These are phyloP conservation scores for Macrobrachium nipponense DNA, from an alignment of 1,140 invertebrate species.

Conservation along the genomic window DNA sequence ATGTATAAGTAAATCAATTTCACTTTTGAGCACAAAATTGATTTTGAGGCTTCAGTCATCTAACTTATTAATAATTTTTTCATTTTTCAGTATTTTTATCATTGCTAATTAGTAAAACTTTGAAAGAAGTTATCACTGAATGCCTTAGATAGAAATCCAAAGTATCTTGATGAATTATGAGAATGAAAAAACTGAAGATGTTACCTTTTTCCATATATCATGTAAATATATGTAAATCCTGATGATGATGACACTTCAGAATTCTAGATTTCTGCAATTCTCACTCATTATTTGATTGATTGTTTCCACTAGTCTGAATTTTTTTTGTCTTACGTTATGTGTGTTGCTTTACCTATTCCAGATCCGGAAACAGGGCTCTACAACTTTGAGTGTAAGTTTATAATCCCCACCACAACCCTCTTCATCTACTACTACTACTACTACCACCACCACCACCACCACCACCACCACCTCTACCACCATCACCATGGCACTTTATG, in stretches of 20 bases:
- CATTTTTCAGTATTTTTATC: too few species aligned
- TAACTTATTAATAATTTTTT: too few species aligned
- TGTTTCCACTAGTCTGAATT: constrained; percentile 25
- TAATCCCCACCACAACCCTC: constrained; percentile 25
- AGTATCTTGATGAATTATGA: background rate
- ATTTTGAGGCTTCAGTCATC: too few species aligned
- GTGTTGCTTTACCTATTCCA: constrained; percentile 61
- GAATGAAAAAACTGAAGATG: background rate
- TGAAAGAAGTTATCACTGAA: too few species aligned
- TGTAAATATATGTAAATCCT: background rate
- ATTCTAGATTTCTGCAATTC: background rate
- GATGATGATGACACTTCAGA: too few species aligned
- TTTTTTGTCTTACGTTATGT: constrained; percentile 61
- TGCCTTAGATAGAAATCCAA: too few species aligned
- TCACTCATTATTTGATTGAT: constrained; percentile 23
- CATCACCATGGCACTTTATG: background rate
- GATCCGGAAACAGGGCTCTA: constrained; percentile 64
- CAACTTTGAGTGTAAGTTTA: constrained; percentile 64
- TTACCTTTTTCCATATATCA: background rate
- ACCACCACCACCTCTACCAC: constrained; percentile 22
- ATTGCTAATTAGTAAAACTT: too few species aligned
- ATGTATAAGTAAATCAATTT: too few species aligned
- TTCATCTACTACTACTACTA: constrained; percentile 16
- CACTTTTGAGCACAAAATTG: too few species aligned
- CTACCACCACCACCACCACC: constrained; percentile 17